Base-by-base conservation (phyloP, 2,113 vertebrate genomes). In the Edolisoma coerulescens region DNA sequence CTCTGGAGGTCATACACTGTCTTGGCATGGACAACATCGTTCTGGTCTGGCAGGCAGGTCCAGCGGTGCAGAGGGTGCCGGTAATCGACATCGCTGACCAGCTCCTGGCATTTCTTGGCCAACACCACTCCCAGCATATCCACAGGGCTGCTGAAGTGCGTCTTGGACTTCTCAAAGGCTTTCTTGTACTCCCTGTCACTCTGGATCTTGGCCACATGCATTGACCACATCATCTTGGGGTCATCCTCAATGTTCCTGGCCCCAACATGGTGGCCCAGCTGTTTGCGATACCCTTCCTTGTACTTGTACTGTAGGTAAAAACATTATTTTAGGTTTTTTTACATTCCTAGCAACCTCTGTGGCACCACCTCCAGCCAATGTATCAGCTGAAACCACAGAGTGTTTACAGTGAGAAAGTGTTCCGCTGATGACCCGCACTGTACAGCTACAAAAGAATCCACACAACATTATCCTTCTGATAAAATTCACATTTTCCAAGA, bases 111-210 rank as follows among this genome's bases (percentile, higher is more conserved):
- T n/a, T n/a, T n/a, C n/a, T n/a, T n/a, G n/a, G n/a, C n/a, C n/a
- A n/a, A n/a, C n/a, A n/a, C n/a, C n/a, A n/a, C n/a, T n/a, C n/a
- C n/a, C n/a, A n/a, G n/a, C n/a, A n/a, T n/a, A n/a, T n/a, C n/a
- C n/a, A n/a, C n/a, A n/a, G n/a, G n/a, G n/a, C n/a, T n/a, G n/a
- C n/a, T n/a, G 94, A 97, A 99, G 71, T 95, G 98, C 15, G 99
- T 99, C 98, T 99, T 99, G 79, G 97, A 98, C 82, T 99, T 99
- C 95, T 99, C 98, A 95, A 99, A 99, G 64, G 98, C 99, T 53
- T 99, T 99, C 98, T 99, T 99, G 96, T 99, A 99, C 79, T 99
- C 98, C 6, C 41, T 97, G 84, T 99, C 98, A 75, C 99, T 99
- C 96, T 99, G 99, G 9, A 99, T 98, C 97, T 97, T 99, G 93